phyloP scores from a whole-genome alignment of 2,113 vertebrate species.

The Coptodon bakossiorum region DNA sequence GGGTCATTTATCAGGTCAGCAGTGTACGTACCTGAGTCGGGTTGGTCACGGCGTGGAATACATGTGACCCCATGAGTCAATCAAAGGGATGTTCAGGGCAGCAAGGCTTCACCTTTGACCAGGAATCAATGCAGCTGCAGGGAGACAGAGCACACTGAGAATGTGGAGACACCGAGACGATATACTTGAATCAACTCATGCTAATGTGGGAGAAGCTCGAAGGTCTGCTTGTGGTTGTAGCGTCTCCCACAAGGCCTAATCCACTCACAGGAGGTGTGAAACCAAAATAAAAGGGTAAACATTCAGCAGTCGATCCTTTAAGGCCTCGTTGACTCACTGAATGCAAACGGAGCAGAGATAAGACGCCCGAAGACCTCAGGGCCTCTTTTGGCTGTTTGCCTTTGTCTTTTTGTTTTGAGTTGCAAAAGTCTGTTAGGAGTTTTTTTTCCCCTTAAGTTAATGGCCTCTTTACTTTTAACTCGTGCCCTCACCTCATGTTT shows the following conservation, averaged over 20 bases:
- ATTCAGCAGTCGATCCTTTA: neutral
- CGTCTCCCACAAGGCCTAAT: neutral
- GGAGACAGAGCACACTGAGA: neutral
- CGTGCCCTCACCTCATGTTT: neutral
- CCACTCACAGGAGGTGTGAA: neutral
- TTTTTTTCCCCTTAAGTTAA: neutral
- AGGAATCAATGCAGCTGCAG: constrained; percentile 75
- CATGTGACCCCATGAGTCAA: constrained; percentile 53
- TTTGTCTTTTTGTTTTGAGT: neutral
- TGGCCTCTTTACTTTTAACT: neutral
- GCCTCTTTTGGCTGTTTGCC: neutral
- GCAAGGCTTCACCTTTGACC: constrained; percentile 77
- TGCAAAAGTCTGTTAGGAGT: neutral
- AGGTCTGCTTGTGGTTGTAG: neutral
- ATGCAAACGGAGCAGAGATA: neutral
- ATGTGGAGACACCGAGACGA: neutral
- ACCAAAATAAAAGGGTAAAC: neutral
- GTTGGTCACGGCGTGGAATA: constrained; percentile 33
- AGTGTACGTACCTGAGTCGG: constrained; percentile 58
- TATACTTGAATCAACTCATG: neutral
- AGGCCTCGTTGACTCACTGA: neutral
- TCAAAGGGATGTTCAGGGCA: constrained; percentile 78
- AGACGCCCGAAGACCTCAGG: neutral
- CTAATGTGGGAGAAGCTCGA: neutral
- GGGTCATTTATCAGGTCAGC: neutral